Evolutionary conservation across 2,113 vertebrate species (phyloP).

Genomic region (Arizona elegans): DNA sequence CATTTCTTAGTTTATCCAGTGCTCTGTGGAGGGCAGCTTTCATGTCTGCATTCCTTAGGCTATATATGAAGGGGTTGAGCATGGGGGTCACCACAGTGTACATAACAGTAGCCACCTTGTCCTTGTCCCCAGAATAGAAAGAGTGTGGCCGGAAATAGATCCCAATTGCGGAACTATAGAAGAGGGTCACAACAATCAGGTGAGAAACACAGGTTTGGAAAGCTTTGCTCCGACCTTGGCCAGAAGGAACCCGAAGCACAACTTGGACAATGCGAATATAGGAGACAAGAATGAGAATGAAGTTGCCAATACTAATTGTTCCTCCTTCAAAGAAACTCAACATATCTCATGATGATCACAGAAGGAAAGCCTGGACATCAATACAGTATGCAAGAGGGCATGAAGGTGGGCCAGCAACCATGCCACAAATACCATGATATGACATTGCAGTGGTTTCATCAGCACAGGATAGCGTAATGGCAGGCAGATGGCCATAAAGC

Average conservation of each 20-base stretch:
- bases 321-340: slow-evolving; percentile 39
- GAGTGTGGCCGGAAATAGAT: slow-evolving; percentile 56
- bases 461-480: slow-evolving; percentile 45
- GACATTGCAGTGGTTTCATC: slow-evolving; percentile 23
- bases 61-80: slow-evolving; percentile 10
- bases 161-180: slow-evolving; percentile 45
- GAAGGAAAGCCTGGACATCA: slow-evolving; percentile 51
- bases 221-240: slow-evolving; percentile 6
- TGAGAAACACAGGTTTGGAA: not conserved
- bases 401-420: slow-evolving; percentile 49
- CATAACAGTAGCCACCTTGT: slow-evolving; percentile 44
- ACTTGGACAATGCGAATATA: slow-evolving; percentile 33
- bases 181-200: slow-evolving; percentile 3
- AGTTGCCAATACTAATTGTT: slow-evolving; percentile 34
- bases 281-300: slow-evolving; percentile 52
- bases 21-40: not conserved
- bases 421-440: slow-evolving; percentile 33
- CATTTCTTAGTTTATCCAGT: not conserved
- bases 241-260: slow-evolving; percentile 47
- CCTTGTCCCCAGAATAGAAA: slow-evolving; percentile 54
- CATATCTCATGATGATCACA: slow-evolving; percentile 37
- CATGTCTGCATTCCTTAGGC: not conserved
- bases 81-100: slow-evolving; percentile 48
- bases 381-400: slow-evolving; percentile 26
- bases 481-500: slow-evolving; percentile 50